phyloP scores from a whole-genome alignment of 2,113 vertebrate genomes.

The Bufo gargarizans region DNA sequence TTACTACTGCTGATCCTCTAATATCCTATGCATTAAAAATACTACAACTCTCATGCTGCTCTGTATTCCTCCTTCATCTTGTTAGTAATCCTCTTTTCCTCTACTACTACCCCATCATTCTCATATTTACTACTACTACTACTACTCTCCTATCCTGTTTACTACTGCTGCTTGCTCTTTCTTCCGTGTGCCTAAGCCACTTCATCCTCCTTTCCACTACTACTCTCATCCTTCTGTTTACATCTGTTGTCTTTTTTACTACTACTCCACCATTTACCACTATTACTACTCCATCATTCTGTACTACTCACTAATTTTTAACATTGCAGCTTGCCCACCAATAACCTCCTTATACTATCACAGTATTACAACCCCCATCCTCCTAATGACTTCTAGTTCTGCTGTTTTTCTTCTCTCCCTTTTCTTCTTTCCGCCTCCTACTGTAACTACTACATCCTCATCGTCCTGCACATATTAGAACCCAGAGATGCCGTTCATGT shows the following conservation, averaged over 20 bases:
- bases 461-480: constrained; percentile 69
- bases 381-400: not conserved
- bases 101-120: not conserved
- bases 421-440: too few species aligned
- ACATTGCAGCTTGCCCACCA: not conserved
- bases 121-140: not conserved
- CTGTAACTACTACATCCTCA: not conserved
- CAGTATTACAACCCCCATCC: not conserved
- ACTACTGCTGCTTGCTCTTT: not conserved
- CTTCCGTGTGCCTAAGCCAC: not conserved
- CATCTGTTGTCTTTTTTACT: not conserved
- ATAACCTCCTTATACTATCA: too few species aligned
- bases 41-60: not conserved
- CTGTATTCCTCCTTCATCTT: too few species aligned
- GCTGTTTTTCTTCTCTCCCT: too few species aligned
- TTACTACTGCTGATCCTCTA: not conserved
- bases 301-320: not conserved
- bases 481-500: constrained; percentile 78
- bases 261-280: not conserved
- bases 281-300: not conserved
- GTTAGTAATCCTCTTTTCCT: not conserved
- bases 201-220: not conserved
- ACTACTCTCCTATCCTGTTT: not conserved
- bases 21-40: too few species aligned
- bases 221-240: not conserved